Evolutionary conservation across 2,888 invertebrate genomes (phyloP).

Genomic region (Phorcus lineatus): DNA sequence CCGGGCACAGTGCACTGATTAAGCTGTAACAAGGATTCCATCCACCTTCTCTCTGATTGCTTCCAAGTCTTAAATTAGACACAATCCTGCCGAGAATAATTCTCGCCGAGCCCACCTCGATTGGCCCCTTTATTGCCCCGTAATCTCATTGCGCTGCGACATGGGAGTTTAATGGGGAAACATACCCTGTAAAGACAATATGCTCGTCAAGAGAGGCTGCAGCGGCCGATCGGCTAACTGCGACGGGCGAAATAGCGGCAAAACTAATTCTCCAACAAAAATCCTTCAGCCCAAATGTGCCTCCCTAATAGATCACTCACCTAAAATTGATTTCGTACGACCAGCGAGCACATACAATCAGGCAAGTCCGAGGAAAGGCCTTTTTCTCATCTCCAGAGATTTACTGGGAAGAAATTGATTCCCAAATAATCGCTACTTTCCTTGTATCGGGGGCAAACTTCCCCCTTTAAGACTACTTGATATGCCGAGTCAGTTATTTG

Average conservation of each 20-base stretch:
- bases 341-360: constrained; percentile 37
- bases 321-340: constrained; percentile 32
- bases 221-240: constrained; percentile 29
- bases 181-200: constrained; percentile 41
- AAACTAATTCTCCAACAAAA: constrained; percentile 19
- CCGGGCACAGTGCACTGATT: background rate
- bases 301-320: constrained; percentile 11
- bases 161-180: constrained; percentile 41
- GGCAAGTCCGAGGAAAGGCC: constrained; percentile 21
- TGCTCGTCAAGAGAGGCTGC: constrained; percentile 30
- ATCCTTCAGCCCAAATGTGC: constrained; percentile 20
- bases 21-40: constrained; percentile 5
- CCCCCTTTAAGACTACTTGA: constrained; percentile 13
- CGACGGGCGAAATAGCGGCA: constrained; percentile 9
- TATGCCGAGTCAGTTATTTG: background rate
- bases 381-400: constrained; percentile 29
- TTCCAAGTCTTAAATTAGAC: constrained; percentile 36
- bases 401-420: constrained; percentile 32
- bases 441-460: constrained; percentile 21
- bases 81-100: constrained; percentile 37
- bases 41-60: constrained; percentile 31
- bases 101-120: constrained; percentile 27
- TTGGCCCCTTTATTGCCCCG: constrained; percentile 34
- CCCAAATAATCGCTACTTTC: constrained; percentile 30
- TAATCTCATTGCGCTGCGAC: constrained; percentile 37